Percentiles rank a stretch among this genome's conserved stretches.
phyloP scores from a whole-genome alignment of 2,113 vertebrate species.

The Nematolebias whitei region DNA sequence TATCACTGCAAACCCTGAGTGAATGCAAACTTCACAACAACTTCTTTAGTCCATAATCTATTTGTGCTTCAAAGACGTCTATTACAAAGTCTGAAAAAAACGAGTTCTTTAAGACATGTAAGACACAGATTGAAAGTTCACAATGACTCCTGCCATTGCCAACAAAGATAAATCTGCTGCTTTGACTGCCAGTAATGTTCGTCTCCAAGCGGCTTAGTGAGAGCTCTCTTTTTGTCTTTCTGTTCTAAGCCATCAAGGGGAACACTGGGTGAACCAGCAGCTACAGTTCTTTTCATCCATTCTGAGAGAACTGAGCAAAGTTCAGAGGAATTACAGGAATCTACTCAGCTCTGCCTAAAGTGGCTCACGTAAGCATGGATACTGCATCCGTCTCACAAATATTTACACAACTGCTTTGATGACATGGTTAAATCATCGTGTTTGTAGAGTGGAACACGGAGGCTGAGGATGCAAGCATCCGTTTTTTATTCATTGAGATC shows the following conservation, averaged over 20 bases:
- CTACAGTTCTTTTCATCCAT: slow-evolving; percentile 63
- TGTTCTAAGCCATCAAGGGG: slow-evolving; percentile 55
- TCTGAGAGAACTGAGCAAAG: slow-evolving; percentile 65
- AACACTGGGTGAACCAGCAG: slow-evolving; percentile 58
- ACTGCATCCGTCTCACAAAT: slow-evolving; percentile 46
- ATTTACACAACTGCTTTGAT: slow-evolving; percentile 44
- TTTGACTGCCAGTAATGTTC: slow-evolving; percentile 66
- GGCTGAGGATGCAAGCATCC: slow-evolving; percentile 23
- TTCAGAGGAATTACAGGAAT: slow-evolving; percentile 77
- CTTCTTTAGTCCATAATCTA: slow-evolving; percentile 23
- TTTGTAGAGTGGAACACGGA: slow-evolving; percentile 14
- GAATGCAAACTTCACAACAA: slow-evolving; percentile 18
- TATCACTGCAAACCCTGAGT: slow-evolving; percentile 14
- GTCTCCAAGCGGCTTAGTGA: slow-evolving; percentile 68
- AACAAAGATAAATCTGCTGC: slow-evolving; percentile 59
- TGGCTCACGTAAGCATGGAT: slow-evolving; percentile 37
- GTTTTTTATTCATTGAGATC: slow-evolving; percentile 19
- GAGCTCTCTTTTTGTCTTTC: slow-evolving; percentile 59
- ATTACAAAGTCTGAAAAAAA: slow-evolving; percentile 30
- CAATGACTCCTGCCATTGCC: slow-evolving; percentile 53
- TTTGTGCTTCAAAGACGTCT: slow-evolving; percentile 26
- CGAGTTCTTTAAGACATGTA: slow-evolving; percentile 38
- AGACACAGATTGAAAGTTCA: slow-evolving; percentile 62
- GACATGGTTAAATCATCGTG: slow-evolving; percentile 6
- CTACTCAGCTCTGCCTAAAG: slow-evolving; percentile 46